Evolutionary conservation across 2,888 invertebrate genomes (phyloP).

Genomic region (Hemithea aestivaria): DNA sequence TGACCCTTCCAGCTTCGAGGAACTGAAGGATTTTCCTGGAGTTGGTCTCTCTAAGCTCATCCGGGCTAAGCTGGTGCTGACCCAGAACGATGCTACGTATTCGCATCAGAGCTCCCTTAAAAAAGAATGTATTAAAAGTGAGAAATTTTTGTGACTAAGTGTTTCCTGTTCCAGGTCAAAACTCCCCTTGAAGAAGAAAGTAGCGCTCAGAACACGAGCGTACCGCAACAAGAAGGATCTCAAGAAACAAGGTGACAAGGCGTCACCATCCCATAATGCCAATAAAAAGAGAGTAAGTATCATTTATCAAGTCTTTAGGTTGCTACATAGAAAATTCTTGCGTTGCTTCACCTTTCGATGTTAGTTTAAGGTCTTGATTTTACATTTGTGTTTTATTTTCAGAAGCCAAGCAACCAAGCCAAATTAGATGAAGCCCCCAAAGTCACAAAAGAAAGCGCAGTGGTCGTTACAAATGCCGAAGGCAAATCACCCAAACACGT

Average conservation of each 20-base stretch:
- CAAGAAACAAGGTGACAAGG: constrained; percentile 63
- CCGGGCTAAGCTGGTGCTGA: too few relatives aligned
- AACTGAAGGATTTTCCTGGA: too few relatives aligned
- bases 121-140: too few relatives aligned
- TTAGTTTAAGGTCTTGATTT: not conserved
- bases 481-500: constrained; percentile 79
- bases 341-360: too few relatives aligned
- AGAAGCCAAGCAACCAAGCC: constrained; percentile 60
- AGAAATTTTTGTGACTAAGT: too few relatives aligned
- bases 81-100: too few relatives aligned
- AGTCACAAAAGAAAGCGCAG: constrained; percentile 63
- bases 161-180: constrained; percentile 81
- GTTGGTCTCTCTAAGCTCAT: too few relatives aligned
- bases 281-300: constrained; percentile 74
- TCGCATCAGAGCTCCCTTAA: too few relatives aligned
- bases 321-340: too few relatives aligned
- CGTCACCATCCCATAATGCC: constrained; percentile 63
- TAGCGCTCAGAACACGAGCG: constrained; percentile 80
- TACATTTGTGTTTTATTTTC: constrained; percentile 25
- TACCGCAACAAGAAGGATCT: constrained; percentile 77
- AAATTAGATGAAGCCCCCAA: constrained; percentile 59
- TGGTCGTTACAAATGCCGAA: constrained; percentile 67
- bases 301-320: too few relatives aligned
- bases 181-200: constrained; percentile 92
- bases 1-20: too few relatives aligned